These are phyloP conservation scores for Motacilla tschutschensis DNA, from an alignment of 2,113 vertebrate genomes.

Conservation along the genomic window DNA sequence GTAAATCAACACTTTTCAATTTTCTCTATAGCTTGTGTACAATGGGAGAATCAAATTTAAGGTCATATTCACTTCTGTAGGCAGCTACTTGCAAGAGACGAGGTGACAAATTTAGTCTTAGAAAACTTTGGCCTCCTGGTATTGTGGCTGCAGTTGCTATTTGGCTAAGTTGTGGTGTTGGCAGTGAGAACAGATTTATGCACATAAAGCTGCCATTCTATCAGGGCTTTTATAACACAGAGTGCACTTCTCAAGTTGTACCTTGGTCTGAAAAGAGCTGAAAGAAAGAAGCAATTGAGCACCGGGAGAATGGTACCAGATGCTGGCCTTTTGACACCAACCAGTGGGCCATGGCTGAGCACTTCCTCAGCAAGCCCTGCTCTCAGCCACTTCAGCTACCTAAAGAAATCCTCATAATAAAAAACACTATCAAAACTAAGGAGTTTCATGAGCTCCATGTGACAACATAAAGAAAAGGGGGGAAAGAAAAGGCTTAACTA, in stretches of 20 bases:
- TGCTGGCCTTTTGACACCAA: conserved; percentile 51
- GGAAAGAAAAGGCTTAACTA: background rate
- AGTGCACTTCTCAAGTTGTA: conserved; percentile 38
- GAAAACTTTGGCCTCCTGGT: conserved; percentile 18
- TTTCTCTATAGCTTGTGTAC: conserved; percentile 15
- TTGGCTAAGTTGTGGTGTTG: conserved; percentile 27
- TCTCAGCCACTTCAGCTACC: conserved; percentile 7
- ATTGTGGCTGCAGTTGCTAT: conserved; percentile 21
- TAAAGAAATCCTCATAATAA: background rate
- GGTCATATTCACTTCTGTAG: conserved; percentile 11
- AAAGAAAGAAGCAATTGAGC: conserved; percentile 58
- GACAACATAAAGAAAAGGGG: background rate
- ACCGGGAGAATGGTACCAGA: conserved; percentile 51
- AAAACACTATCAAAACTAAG: background rate
- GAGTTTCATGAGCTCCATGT: background rate
- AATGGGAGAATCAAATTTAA: conserved; percentile 22
- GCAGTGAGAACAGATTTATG: conserved; percentile 40
- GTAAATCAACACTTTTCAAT: conserved; percentile 12
- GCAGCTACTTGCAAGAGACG: conserved; percentile 14
- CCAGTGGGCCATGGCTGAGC: conserved; percentile 48
- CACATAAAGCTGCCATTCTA: conserved; percentile 45
- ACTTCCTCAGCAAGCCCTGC: conserved; percentile 24
- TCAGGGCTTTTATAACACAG: conserved; percentile 18
- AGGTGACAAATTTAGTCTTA: conserved; percentile 42
- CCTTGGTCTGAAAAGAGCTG: conserved; percentile 14